Percentiles rank a stretch among this genome's conserved stretches.
Conservation (phyloP, 2,797 vertebrate genomes). For the Leucoraja ocellata region DNA sequence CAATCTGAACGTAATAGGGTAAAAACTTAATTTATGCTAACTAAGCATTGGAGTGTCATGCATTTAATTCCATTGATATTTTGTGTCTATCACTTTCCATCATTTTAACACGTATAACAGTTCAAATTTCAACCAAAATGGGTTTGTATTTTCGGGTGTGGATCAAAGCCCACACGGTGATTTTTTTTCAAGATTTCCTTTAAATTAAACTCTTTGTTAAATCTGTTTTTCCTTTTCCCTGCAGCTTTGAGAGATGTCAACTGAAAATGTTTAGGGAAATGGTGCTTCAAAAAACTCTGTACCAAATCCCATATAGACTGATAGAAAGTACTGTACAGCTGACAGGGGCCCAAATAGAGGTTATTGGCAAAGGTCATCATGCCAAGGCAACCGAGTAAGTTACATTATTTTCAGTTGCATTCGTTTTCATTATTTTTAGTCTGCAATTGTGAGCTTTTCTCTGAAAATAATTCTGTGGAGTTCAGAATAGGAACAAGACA, state of each 20-base stretch:
- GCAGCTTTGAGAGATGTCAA: not conserved
- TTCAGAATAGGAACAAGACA: not conserved
- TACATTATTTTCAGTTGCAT: not conserved
- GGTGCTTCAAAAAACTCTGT: not conserved
- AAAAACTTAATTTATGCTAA: too few species aligned
- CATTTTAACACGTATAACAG: too few species aligned
- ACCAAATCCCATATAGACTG: not conserved
- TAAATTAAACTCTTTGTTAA: not conserved
- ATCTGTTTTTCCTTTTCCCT: too few species aligned
- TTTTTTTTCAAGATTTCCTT: not conserved
- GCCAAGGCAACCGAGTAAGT: not conserved
- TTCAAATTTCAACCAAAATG: too few species aligned
- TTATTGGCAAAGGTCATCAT: not conserved
- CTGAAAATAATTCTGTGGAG: not conserved
- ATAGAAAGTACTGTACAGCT: not conserved
- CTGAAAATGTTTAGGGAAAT: not conserved
- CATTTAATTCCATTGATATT: too few species aligned
- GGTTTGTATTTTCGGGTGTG: not conserved
- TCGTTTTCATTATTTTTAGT: not conserved
- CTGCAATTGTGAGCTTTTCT: not conserved
- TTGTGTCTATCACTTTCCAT: too few species aligned
- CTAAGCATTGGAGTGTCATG: too few species aligned
- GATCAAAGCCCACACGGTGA: not conserved
- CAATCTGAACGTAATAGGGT: not conserved
- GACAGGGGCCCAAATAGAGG: not conserved